A percentile compares a stretch with the other conserved stretches of the same genome.
Conservation (phyloP, 2,113 vertebrate species). For the Mustelus asterias region DNA sequence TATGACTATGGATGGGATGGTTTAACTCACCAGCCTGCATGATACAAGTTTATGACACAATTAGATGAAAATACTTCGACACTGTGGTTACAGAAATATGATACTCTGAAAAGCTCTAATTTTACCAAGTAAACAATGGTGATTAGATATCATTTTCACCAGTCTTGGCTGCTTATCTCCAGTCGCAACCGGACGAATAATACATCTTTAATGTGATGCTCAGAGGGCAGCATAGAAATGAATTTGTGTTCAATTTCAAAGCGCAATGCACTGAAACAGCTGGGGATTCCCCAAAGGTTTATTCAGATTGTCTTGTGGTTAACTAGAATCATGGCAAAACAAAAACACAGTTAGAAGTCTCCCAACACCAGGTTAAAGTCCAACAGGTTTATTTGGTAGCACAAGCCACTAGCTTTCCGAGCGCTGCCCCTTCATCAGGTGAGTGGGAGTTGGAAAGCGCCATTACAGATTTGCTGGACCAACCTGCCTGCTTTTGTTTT, state of each 20-base stretch:
- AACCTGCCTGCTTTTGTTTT: too few relatives aligned
- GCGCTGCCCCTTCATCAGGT: too few relatives aligned
- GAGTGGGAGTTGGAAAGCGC: too few relatives aligned
- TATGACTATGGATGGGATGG: neutral
- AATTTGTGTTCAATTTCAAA: neutral
- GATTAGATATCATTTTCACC: neutral
- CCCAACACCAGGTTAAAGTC: too few relatives aligned
- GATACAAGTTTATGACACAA: neutral
- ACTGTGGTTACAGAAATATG: neutral
- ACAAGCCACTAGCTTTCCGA: too few relatives aligned
- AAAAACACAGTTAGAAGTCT: too few relatives aligned
- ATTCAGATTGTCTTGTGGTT: neutral
- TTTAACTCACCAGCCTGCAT: neutral
- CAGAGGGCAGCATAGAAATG: neutral
- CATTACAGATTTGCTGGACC: too few relatives aligned
- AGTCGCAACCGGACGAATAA: neutral
- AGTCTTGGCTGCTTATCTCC: neutral
- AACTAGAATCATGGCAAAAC: neutral
- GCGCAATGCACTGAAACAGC: neutral
- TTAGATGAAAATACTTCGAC: neutral
- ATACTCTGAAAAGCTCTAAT: neutral
- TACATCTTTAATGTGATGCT: neutral
- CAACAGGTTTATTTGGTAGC: too few relatives aligned
- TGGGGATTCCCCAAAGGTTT: neutral
- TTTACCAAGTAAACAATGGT: neutral